Evolutionary conservation across 2,888 invertebrate species (phyloP), one percentile per base, ranked within the genome.

Genomic region (Chalcis sispes): DNA sequence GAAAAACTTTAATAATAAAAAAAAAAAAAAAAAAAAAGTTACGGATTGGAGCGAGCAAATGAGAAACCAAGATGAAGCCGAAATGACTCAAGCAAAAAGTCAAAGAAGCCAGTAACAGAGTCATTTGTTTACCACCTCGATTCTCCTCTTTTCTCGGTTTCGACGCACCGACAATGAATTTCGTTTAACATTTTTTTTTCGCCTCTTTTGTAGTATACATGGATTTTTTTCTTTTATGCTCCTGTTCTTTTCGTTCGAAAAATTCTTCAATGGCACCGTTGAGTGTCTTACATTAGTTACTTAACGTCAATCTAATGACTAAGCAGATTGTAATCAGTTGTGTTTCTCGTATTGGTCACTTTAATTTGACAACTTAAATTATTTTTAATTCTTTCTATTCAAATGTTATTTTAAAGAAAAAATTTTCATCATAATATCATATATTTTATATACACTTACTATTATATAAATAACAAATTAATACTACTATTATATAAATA

Each of bases 271-370:
- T 64, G 64, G 42, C 46, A 69, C 42, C 46, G 54, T 50, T 59
- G 56, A 61, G 61, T 61, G 46, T 65, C 65, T 65, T 20, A 13
- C 56, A 54, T 61, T 50, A 46, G 64, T 73, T 73, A 70, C 77
- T 77, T 72, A 77, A 77, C 72, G 72, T 77, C 73, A 27, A 77
- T 69, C 69, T 64, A 50, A 54, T 77, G 77, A 77, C 73, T 10
- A n/a, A 27, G 77, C 69, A 70, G 58, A 73, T 73, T 54, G 25
- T 58, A 69, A 69, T 64, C 77, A 15, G 36, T 32, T 10, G n/a
- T 13, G 15, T 67, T 54, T 54, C 25, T 25, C 1, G 29, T 48
- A 10, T 13, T 15, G 10, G 20, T 46, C 15, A 5, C 23, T 50
- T 50, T 50, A 15, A 54, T 10, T 27, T 70, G 77, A 77, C 46